Base-by-base conservation (phyloP, 2,113 vertebrate genomes). In the Piprites chloris region DNA sequence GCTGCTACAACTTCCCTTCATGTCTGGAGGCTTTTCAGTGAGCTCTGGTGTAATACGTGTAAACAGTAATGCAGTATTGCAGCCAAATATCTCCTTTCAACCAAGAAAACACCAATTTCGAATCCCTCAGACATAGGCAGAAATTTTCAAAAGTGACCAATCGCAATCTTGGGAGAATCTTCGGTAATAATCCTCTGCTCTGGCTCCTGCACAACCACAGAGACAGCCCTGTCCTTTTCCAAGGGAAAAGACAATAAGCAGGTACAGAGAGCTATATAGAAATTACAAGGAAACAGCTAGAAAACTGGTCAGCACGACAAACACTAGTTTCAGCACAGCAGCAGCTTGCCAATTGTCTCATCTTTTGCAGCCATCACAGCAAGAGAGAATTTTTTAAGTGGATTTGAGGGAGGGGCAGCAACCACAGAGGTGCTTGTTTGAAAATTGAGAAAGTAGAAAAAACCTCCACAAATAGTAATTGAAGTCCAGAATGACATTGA, bases 351-450 rank as follows among this genome's bases (percentile, higher is more conserved):
- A 65, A 77, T 82, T 95, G 84, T 87, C 65, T 67, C 80, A 78
- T 93, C 94, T 93, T 95, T 92, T 91, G 49, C 69, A 87, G 53
- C 68, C 77, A 73, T 87, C 89, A 79, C 89, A 96, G 91, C 61
- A 62, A 93, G 91, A 87, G 24, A 49, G 73, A 59, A 56, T 56
- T 87, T 96, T 95, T 87, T 0, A 22, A 89, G 95, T 72, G 73
- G 66, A 87, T 95, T 87, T 85, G 84, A 94, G 89, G 74, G 77
- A 92, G 73, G 66, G 65, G 69, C 72, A 92, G 65, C 39, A 83
- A 52, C 23, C 1, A 2, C 61, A 63, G 84, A 96, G 89, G 80
- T 95, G 68, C 52, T 93, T 63, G 63, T 74, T 87, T 89, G 83
- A 92, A 95, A 95, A 92, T 5, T 63, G 66, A 74, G 72, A 74